Percentiles rank a stretch among this genome's conserved stretches.
Conservation (phyloP, 2,113 vertebrate genomes). For the Rhegmatorhina hoffmannsi region DNA sequence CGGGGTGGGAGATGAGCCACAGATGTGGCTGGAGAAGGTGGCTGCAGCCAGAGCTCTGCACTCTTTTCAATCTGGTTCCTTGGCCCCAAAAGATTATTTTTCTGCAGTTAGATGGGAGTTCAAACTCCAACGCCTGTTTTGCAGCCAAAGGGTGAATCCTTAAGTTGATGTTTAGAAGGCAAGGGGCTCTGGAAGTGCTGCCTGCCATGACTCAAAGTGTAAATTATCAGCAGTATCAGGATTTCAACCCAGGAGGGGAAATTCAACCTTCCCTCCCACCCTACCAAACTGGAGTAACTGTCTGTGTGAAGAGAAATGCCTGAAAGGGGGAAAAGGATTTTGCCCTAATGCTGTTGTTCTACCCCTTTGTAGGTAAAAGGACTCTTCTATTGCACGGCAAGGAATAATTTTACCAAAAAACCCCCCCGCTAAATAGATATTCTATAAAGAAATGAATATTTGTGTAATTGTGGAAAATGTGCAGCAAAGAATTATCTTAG, state of each 20-base stretch:
- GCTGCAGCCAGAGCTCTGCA: not conserved
- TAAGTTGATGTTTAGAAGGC: not conserved
- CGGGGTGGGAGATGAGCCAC: not conserved
- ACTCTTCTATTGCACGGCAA: not conserved
- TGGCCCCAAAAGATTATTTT: not conserved
- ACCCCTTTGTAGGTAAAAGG: not conserved
- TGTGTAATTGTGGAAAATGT: not conserved
- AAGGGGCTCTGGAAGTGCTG: not conserved
- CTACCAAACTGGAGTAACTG: not conserved
- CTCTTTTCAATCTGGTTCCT: not conserved
- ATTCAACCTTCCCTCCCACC: not conserved
- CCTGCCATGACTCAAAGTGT: not conserved
- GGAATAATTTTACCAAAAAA: not conserved
- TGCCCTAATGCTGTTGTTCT: not conserved
- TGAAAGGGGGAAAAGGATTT: not conserved
- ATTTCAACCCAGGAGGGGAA: constrained; percentile 6
- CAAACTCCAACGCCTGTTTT: not conserved
- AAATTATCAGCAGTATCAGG: not conserved
- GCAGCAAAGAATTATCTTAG: not conserved
- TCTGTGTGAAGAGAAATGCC: not conserved
- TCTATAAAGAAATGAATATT: not conserved
- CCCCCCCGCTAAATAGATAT: not conserved
- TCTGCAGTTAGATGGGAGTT: not conserved
- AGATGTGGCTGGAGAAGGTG: not conserved
- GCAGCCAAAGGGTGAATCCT: constrained; percentile 2